Evolutionary conservation across 2,797 vertebrate genomes (phyloP), one percentile per base, ranked within the genome.

Genomic region (Lagodon rhomboides): DNA sequence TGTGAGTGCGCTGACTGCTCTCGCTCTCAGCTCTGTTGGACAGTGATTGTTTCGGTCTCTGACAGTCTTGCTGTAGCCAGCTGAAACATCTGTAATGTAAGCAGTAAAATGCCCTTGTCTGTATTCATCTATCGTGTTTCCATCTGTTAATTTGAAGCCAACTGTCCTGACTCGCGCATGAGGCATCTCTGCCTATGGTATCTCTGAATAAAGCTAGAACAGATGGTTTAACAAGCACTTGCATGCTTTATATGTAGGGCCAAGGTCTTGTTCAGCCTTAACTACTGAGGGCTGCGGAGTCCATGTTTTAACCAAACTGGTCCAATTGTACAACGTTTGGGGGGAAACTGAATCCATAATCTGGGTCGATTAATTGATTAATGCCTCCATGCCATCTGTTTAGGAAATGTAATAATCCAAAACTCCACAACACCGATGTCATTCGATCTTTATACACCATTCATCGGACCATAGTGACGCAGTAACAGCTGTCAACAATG

Each of bases 351-450:
- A 10, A 43, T 76, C 75, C 46, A 22, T 78, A 61, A 44, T 1
- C 2, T 41, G 50, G 13, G 27, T 46, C 61, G 5, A 49, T 10
- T 13, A 22, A 53, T 3, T 64, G 30, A 74, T 63, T 25, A 41
- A 59, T 53, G 56, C 70, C 75, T 60, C 61, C 16, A 16, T 15
- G 34, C 13, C 12, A 20, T n/a, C 56, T 63, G 23, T 54, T 20
- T 43, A 59, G 8, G 41, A 62, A 58, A 67, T 13, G 72, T 63
- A 60, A 54, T 20, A 38, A 68, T 47, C 53, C 67, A 75, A 44
- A 80, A 18, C 22, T 49, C 58, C 51, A 43, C 54, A 22, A 22
- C 55, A 50, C 44, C 23, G 50, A 38, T 54, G 61, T 22, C 30
- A 53, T 23, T 30, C 9, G 68, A 72, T 68, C 44, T 23, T 20